Evolutionary conservation across 2,888 invertebrate genomes (phyloP).

Genomic region (Calliphora vomitoria): DNA sequence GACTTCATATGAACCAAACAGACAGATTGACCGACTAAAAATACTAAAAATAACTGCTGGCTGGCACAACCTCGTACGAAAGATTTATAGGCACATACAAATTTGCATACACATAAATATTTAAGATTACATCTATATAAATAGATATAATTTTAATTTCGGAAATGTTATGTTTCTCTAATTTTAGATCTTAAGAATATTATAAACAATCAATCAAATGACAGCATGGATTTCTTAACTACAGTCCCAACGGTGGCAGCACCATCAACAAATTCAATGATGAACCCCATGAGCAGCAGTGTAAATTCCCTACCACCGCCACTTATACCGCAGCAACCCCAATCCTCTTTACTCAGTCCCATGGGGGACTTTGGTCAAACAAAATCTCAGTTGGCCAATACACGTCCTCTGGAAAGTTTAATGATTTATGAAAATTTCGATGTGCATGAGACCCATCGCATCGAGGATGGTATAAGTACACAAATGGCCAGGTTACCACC

Average conservation of each 20-base stretch:
- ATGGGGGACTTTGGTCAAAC: constrained; percentile 56
- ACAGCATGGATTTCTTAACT: constrained; percentile 81
- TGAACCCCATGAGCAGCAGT: constrained; percentile 54
- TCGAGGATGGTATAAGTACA: constrained; percentile 84
- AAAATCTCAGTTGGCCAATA: constrained; percentile 60
- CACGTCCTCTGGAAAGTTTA: constrained; percentile 79
- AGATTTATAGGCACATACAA: constrained; percentile 1
- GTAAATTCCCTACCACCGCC: constrained; percentile 44
- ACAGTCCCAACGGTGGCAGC: constrained; percentile 75
- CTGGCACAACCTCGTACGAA: constrained; percentile 3
- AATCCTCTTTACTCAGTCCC: constrained; percentile 37
- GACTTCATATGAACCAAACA: constrained; percentile 40
- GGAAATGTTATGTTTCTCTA: constrained; percentile 22
- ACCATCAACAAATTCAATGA: constrained; percentile 70
- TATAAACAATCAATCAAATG: constrained; percentile 81
- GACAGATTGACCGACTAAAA: constrained; percentile 64
- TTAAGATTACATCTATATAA: not conserved
- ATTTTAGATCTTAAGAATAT: constrained; percentile 84
- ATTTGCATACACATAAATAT: not conserved
- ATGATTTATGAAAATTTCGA: constrained; percentile 84
- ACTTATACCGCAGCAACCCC: constrained; percentile 37
- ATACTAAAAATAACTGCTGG: constrained; percentile 53
- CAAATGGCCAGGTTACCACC: constrained; percentile 84
- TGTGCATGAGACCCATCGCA: constrained; percentile 84
- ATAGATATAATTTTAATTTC: not conserved